Percentiles rank a stretch among this genome's conserved stretches.
Evolutionary conservation across 2,888 invertebrate species (phyloP).

Genomic region (Watsonalla binaria): DNA sequence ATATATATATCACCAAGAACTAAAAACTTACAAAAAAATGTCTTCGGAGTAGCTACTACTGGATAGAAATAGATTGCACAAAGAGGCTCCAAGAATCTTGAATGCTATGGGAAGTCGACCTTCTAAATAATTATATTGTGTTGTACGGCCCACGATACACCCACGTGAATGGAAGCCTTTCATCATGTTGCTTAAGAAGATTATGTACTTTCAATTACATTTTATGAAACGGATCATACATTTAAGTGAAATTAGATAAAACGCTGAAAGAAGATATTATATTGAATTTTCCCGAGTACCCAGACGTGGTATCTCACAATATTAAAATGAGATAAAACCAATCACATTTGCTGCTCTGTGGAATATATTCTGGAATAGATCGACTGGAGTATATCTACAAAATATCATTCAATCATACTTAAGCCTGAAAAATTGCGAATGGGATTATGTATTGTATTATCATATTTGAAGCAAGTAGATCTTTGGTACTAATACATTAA

Average conservation of each 20-base stretch:
- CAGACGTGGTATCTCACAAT: background rate
- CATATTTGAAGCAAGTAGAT: too few relatives aligned
- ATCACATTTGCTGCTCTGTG: background rate
- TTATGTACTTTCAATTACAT: slow-evolving; percentile 1
- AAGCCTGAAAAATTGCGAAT: background rate
- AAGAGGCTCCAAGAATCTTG: too few relatives aligned
- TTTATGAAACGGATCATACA: background rate
- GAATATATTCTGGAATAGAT: background rate
- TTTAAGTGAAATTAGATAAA: background rate
- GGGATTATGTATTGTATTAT: background rate
- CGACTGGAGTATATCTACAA: background rate
- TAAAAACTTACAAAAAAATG: too few relatives aligned
- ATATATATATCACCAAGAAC: too few relatives aligned
- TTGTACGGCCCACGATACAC: too few relatives aligned
- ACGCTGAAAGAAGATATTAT: background rate
- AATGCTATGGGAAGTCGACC: too few relatives aligned
- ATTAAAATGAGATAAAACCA: background rate
- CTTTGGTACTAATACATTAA: too few relatives aligned
- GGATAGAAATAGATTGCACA: too few relatives aligned
- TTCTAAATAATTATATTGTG: too few relatives aligned
- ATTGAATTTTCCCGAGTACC: background rate
- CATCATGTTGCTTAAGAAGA: background rate
- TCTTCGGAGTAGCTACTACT: too few relatives aligned
- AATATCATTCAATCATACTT: background rate
- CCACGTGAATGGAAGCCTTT: background rate